Base-by-base conservation (phyloP, 2,888 invertebrate genomes). In the Melangyna quadrimaculata region DNA sequence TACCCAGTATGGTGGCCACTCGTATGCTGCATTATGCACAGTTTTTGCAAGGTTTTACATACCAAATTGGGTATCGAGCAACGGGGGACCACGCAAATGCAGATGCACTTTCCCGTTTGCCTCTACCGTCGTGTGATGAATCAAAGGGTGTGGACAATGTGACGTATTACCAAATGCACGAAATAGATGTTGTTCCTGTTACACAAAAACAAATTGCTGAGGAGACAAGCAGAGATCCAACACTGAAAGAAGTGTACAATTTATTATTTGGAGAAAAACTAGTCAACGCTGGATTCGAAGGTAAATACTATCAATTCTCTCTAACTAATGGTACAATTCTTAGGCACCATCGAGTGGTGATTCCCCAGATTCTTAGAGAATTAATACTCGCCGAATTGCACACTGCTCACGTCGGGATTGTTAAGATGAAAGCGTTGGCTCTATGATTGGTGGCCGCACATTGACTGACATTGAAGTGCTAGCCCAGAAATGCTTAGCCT, bases 281-380 rank as follows among this genome's bases (percentile, higher is more conserved):
- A 2, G 37, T 1, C 5, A 27, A 32, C 7, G 24, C 24, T 1
- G 69, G 48, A 27, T 70, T 32, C 14, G n/a, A 61, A 61, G 53
- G 61, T 78, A 77, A 74, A 51, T 55, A 74, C 27, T 7, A 22
- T 17, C 32, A 74, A 57, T 45, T 65, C 12, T 57, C 43, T 10
- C n/a, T 63, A 45, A 24, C 37, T 3, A 53, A 63, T 48, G 73
- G 73, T 10, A 53, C 63, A 7, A 73, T 73, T 40, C 55, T 74
- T 1, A 74, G 32, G 19, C 32, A 65, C 29, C 45, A n/a, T 22
- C 40, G 65, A 12, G 74, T 55, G 29, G 45, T 55, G n/a, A 65
- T 65, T 27, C 57, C 57, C n/a, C 17, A 48, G 5, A 48, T 27
- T 1, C n/a, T 69, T 3, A 19, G 61, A 1, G 35, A 48, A 32